These are phyloP conservation scores for Drosophila persimilis DNA, from an alignment of 1,140 invertebrate species.

Conservation along the genomic window DNA sequence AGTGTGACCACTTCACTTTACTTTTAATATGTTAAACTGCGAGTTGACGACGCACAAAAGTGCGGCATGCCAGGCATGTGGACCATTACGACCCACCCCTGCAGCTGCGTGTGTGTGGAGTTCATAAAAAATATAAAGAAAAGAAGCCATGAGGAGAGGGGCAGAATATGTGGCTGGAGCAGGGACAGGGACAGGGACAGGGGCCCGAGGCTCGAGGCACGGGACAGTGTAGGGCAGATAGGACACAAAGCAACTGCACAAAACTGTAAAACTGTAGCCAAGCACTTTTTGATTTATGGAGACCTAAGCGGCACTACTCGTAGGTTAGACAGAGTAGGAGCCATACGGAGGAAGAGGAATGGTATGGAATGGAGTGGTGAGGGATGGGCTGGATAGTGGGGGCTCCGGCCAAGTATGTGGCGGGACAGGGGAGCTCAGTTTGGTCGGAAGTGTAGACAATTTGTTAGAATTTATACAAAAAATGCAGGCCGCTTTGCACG, in stretches of 20 bases:
- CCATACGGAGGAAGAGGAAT: background rate
- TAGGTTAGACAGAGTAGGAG: slow-evolving; percentile 11
- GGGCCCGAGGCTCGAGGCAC: background rate
- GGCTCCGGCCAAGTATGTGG: background rate
- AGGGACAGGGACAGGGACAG: background rate
- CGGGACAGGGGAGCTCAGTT: slow-evolving; percentile 32
- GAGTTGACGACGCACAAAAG: slow-evolving; percentile 68
- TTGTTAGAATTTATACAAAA: slow-evolving; percentile 81
- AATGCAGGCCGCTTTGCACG: slow-evolving; percentile 60
- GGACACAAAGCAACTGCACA: slow-evolving; percentile 74
- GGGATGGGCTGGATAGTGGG: too few relatives aligned
- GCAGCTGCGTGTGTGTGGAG: slow-evolving; percentile 27
- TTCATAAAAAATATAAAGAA: slow-evolving; percentile 63
- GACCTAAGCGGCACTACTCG: slow-evolving; percentile 38
- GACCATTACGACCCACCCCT: slow-evolving; percentile 42
- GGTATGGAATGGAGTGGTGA: background rate
- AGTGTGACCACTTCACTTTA: slow-evolving; percentile 54
- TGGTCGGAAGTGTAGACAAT: slow-evolving; percentile 78
- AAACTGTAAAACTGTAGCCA: slow-evolving; percentile 78
- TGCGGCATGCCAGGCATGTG: slow-evolving; percentile 73
- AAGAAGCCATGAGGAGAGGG: slow-evolving; percentile 3
- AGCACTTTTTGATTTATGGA: slow-evolving; percentile 80
- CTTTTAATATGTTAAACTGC: slow-evolving; percentile 75
- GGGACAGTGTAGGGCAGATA: slow-evolving; percentile 35
- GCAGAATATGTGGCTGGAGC: slow-evolving; percentile 1